Percentiles rank a stretch among this genome's conserved stretches.
These are phyloP conservation scores for Cotesia typhae DNA, from an alignment of 1,140 invertebrate species.

Conservation along the genomic window DNA sequence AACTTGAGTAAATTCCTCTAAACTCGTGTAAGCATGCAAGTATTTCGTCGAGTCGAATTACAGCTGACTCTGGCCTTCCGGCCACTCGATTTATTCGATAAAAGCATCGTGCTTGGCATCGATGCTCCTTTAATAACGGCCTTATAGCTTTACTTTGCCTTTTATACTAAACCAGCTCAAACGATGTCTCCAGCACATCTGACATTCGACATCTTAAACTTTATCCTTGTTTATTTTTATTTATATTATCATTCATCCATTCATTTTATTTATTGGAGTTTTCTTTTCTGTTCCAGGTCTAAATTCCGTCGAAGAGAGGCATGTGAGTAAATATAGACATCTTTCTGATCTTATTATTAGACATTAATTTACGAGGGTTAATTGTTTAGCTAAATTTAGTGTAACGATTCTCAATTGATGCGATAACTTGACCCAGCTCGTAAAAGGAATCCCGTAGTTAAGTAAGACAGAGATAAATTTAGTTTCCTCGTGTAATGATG, in stretches of 20 bases:
- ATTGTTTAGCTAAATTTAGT: constrained; percentile 13
- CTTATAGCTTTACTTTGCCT: not conserved
- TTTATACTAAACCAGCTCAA: too few species aligned
- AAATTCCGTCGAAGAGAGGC: constrained; percentile 74
- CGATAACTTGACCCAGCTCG: too few species aligned
- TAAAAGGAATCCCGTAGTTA: too few species aligned
- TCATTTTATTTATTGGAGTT: constrained; percentile 2
- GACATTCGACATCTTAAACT: not conserved
- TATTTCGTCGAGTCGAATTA: constrained; percentile 25
- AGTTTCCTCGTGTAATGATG: too few species aligned
- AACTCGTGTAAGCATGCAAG: constrained; percentile 22
- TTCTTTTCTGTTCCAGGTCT: constrained; percentile 70
- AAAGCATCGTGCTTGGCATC: constrained; percentile 26
- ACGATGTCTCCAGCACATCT: too few species aligned
- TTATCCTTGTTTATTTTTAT: not conserved
- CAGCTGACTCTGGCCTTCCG: constrained; percentile 37
- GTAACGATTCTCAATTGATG: too few species aligned
- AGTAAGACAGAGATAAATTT: too few species aligned
- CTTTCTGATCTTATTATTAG: not conserved
- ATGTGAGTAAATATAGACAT: constrained; percentile 68
- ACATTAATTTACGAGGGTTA: not conserved
- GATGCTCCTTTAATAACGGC: constrained; percentile 21
- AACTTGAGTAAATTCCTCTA: not conserved
- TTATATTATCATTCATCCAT: not conserved
- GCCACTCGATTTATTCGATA: constrained; percentile 23